These are phyloP conservation scores for Sibirionetta formosa DNA, from an alignment of 2,797 vertebrate species.

Conservation along the genomic window DNA sequence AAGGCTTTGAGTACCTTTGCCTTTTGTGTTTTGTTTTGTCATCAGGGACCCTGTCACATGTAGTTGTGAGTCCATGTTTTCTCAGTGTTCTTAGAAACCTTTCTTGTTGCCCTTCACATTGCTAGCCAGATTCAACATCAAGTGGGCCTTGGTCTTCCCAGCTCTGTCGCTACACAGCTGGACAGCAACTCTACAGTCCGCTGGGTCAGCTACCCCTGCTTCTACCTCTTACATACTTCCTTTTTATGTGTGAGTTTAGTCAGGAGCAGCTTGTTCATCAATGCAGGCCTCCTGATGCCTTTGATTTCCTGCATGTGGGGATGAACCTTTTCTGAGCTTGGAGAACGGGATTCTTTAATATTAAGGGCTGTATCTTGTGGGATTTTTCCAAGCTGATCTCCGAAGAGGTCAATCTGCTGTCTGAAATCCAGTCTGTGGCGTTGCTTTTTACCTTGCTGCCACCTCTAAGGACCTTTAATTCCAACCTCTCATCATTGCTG, in stretches of 20 bases:
- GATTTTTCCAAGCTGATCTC: neutral
- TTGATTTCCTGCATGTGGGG: neutral
- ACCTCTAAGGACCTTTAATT: neutral
- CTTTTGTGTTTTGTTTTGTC: neutral
- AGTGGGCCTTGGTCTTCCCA: neutral
- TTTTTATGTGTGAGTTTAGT: neutral
- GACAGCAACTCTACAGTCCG: neutral
- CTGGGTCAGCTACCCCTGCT: neutral
- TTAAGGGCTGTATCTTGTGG: fast-evolving
- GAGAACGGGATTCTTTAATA: neutral
- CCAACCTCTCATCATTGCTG: neutral
- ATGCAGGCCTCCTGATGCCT: neutral
- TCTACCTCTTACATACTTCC: neutral
- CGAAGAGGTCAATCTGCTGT: neutral
- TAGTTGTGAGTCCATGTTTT: neutral
- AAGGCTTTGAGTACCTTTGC: neutral
- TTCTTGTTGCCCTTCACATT: neutral
- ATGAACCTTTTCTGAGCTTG: neutral
- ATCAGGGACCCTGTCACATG: fast-evolving
- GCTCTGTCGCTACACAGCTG: fast-evolving
- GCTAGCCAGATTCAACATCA: neutral
- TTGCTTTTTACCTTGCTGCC: neutral
- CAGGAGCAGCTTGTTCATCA: neutral
- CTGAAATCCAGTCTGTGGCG: neutral
- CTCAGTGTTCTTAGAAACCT: neutral